These are phyloP conservation scores for Fulica atra DNA, from an alignment of 2,113 vertebrate species.

Conservation along the genomic window DNA sequence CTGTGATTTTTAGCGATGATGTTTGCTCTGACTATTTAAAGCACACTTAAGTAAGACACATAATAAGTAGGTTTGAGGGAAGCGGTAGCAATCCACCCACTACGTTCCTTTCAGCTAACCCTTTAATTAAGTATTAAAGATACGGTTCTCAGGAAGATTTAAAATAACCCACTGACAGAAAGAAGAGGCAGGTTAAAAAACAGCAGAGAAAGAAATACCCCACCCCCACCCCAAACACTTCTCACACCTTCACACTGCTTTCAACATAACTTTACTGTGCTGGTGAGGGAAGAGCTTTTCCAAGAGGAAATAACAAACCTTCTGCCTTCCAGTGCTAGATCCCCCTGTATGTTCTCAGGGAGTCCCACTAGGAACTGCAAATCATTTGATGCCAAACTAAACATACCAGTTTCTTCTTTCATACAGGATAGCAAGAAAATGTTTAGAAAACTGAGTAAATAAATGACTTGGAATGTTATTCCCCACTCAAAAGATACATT, in stretches of 20 bases:
- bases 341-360: neutral
- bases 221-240: neutral
- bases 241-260: conserved; percentile 7
- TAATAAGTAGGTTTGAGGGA: conserved; percentile 67
- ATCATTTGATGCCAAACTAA: neutral
- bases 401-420: neutral
- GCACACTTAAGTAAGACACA: conserved; percentile 45
- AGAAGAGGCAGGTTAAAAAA: conserved; percentile 42
- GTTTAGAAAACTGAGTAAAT: neutral
- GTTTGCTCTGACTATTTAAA: conserved; percentile 63
- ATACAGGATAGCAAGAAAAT: neutral
- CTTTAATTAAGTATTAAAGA: conserved; percentile 69
- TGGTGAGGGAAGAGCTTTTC: neutral
- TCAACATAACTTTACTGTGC: neutral
- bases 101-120: conserved; percentile 42
- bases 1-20: conserved; percentile 56
- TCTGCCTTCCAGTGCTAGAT: neutral
- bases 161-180: conserved; percentile 49
- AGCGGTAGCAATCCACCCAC: conserved; percentile 64
- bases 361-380: neutral
- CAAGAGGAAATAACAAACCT: neutral
- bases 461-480: neutral
- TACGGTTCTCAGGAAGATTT: conserved; percentile 48
- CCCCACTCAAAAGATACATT: neutral
- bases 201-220: neutral